phyloP scores from a whole-genome alignment of 2,888 invertebrate genomes.

The Orthosia cruda region DNA sequence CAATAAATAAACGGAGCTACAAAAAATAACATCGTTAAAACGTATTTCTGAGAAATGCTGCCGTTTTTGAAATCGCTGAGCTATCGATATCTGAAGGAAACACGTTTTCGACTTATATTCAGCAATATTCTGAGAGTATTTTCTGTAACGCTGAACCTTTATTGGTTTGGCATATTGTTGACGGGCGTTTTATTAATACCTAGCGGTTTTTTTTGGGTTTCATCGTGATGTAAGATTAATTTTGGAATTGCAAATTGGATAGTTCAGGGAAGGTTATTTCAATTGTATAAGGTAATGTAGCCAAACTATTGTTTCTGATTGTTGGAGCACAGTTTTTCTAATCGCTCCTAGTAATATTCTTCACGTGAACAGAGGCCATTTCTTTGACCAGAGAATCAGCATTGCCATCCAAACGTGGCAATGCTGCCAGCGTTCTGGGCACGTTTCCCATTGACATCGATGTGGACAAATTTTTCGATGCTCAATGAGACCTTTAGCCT shows the following conservation, averaged over 20 bases:
- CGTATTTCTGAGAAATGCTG: slow-evolving; percentile 42
- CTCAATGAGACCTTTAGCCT: too few relatives aligned
- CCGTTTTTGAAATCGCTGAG: too few relatives aligned
- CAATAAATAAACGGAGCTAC: slow-evolving; percentile 45
- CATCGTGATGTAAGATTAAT: slow-evolving; percentile 10
- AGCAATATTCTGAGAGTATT: too few relatives aligned
- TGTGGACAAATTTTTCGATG: too few relatives aligned
- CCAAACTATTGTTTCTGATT: neutral
- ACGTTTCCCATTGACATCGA: too few relatives aligned
- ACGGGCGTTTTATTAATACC: slow-evolving; percentile 44
- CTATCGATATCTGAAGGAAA: too few relatives aligned
- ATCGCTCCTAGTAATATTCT: too few relatives aligned
- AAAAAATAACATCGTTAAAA: slow-evolving; percentile 57
- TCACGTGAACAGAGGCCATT: too few relatives aligned
- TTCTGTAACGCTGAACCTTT: slow-evolving; percentile 32
- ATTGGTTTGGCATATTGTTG: slow-evolving; percentile 48
- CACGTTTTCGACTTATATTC: too few relatives aligned
- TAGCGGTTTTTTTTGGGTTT: slow-evolving; percentile 20
- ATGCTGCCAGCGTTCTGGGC: too few relatives aligned
- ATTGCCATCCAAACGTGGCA: too few relatives aligned
- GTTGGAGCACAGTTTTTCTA: neutral
- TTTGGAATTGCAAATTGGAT: slow-evolving; percentile 17
- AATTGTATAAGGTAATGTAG: neutral
- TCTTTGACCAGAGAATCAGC: too few relatives aligned
- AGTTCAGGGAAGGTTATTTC: neutral